phyloP scores from a whole-genome alignment of 1,140 invertebrate genomes.

The Papilio machaon region DNA sequence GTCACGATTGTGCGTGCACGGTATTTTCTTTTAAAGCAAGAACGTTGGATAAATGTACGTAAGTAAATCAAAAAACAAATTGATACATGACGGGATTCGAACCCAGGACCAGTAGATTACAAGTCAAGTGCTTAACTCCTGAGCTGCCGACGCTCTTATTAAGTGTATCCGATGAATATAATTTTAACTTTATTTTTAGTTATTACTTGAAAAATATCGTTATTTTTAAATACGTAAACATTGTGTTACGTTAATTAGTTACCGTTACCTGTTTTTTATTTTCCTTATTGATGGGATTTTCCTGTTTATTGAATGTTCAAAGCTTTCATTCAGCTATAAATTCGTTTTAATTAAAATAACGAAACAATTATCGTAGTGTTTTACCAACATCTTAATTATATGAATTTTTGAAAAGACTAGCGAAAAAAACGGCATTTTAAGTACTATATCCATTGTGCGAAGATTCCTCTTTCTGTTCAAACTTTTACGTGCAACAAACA shows the following conservation, averaged over 20 bases:
- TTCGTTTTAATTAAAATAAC: background rate
- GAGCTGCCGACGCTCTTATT: too few relatives aligned
- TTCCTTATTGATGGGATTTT: constrained; percentile 7
- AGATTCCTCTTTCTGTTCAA: background rate
- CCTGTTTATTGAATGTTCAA: background rate
- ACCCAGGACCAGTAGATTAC: too few relatives aligned
- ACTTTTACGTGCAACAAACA: background rate
- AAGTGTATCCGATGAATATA: background rate
- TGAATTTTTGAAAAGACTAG: too few relatives aligned
- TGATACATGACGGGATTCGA: too few relatives aligned
- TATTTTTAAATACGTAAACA: background rate
- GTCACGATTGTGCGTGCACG: too few relatives aligned
- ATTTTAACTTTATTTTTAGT: background rate
- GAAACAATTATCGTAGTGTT: background rate
- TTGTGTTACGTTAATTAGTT: background rate
- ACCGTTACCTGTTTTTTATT: background rate
- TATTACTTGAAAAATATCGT: background rate
- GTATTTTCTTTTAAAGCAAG: too few relatives aligned
- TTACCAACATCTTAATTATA: background rate
- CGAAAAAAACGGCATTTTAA: too few relatives aligned
- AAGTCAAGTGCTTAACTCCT: too few relatives aligned
- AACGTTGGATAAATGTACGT: too few relatives aligned
- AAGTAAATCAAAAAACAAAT: too few relatives aligned
- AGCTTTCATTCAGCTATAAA: background rate
- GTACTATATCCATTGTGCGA: background rate